Conservation (phyloP, 2,113 vertebrate species). For the Upupa epops region DNA sequence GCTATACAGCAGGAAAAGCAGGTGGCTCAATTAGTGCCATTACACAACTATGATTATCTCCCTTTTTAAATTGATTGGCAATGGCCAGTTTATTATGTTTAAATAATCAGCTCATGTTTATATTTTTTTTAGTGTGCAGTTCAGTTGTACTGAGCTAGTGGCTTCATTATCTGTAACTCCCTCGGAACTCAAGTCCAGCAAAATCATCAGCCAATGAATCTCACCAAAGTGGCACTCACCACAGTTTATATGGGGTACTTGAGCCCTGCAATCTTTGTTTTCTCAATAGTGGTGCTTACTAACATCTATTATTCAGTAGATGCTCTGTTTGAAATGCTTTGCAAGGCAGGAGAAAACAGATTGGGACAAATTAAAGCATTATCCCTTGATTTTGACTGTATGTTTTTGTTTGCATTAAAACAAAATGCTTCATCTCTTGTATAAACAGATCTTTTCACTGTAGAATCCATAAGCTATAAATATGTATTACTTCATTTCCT, state of each 20-base stretch:
- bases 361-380: background rate
- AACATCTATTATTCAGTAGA: background rate
- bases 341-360: background rate
- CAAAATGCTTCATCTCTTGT: background rate
- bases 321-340: background rate
- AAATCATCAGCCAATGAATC: background rate
- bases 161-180: conserved; percentile 24
- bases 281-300: background rate
- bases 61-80: background rate
- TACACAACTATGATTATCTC: background rate
- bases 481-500: background rate
- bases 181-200: background rate
- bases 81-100: background rate
- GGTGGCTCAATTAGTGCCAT: background rate
- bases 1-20: background rate
- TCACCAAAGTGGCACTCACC: background rate
- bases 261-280: background rate
- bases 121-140: conserved; percentile 1
- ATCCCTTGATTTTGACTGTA: background rate
- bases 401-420: background rate
- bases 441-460: background rate
- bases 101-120: conserved; percentile 22
- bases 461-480: background rate
- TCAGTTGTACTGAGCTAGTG: background rate
- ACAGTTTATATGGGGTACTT: background rate